These are phyloP conservation scores for Microcebus tavaratra DNA, from an alignment of 2,113 vertebrate species.

Conservation along the genomic window DNA sequence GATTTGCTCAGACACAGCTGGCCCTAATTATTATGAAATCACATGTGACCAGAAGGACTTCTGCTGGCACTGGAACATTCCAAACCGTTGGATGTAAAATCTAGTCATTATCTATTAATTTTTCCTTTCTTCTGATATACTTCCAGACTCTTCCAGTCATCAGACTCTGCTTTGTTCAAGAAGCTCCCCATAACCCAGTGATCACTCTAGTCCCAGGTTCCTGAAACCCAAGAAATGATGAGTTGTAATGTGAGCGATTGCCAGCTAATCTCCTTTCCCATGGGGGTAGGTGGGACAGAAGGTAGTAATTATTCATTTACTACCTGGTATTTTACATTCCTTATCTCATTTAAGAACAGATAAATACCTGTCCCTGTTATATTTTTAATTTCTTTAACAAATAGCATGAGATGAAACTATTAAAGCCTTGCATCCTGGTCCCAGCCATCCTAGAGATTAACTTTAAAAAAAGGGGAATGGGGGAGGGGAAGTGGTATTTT, in stretches of 20 bases:
- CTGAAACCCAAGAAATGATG: background rate
- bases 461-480: background rate
- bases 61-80: conserved; percentile 24
- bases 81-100: conserved; percentile 33
- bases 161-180: background rate
- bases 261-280: background rate
- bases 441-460: background rate
- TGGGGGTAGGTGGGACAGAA: background rate
- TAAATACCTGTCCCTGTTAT: background rate
- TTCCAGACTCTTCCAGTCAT: conserved; percentile 2
- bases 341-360: background rate
- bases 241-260: background rate
- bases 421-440: background rate
- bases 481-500: background rate
- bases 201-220: background rate
- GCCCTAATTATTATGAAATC: conserved; percentile 39
- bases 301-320: background rate
- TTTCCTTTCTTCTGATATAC: background rate
- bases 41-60: background rate
- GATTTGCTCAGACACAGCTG: conserved; percentile 52
- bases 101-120: background rate
- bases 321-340: background rate
- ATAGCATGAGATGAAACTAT: background rate
- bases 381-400: conserved; percentile 10
- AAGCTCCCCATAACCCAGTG: background rate